Evolutionary conservation across 2,888 invertebrate genomes (phyloP).

Genomic region (Caenorhabditis sulstoni): DNA sequence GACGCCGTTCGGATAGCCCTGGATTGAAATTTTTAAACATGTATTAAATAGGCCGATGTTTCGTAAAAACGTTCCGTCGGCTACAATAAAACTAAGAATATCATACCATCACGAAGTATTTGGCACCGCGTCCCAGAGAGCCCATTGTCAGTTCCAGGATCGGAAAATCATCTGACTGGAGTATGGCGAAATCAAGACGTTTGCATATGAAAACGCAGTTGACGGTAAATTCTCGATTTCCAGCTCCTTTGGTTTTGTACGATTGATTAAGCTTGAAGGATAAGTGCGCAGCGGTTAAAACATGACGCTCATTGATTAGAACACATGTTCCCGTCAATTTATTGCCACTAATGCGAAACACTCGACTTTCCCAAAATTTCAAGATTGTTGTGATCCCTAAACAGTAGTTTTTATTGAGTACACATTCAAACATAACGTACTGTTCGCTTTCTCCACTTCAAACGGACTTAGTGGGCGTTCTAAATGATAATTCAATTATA

Average conservation of each 20-base stretch:
- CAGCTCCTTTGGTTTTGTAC: slow-evolving; percentile 22
- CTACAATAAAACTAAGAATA: slow-evolving; percentile 24
- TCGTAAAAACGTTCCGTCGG: slow-evolving; percentile 11
- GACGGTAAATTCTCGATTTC: slow-evolving; percentile 23
- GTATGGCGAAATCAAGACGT: slow-evolving; percentile 19
- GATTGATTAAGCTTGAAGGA: slow-evolving; percentile 20
- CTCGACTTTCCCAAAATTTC: slow-evolving; percentile 10
- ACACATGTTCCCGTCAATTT: slow-evolving; percentile 28
- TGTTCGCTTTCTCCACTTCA: no score
- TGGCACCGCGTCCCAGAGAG: slow-evolving; percentile 7
- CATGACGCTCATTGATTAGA: slow-evolving; percentile 17
- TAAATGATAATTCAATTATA: slow-evolving; percentile 24
- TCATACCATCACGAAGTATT: slow-evolving; percentile 29
- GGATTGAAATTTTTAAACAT: slow-evolving; percentile 5
- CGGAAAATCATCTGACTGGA: slow-evolving; percentile 18
- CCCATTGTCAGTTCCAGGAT: slow-evolving; percentile 17
- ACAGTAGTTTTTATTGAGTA: no score
- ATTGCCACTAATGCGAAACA: slow-evolving; percentile 20
- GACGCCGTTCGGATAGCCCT: slow-evolving; percentile 22
- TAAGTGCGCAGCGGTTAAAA: slow-evolving; percentile 22
- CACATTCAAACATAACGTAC: no score
- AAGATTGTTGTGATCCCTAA: slow-evolving; percentile 14
- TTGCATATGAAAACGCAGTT: slow-evolving; percentile 22
- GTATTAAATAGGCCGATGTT: slow-evolving; percentile 17
- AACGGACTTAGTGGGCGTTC: slow-evolving; percentile 5